Percentiles rank a stretch among this genome's conserved stretches.
Evolutionary conservation across 2,888 invertebrate species (phyloP).

Genomic region (Adelphocoris suturalis): DNA sequence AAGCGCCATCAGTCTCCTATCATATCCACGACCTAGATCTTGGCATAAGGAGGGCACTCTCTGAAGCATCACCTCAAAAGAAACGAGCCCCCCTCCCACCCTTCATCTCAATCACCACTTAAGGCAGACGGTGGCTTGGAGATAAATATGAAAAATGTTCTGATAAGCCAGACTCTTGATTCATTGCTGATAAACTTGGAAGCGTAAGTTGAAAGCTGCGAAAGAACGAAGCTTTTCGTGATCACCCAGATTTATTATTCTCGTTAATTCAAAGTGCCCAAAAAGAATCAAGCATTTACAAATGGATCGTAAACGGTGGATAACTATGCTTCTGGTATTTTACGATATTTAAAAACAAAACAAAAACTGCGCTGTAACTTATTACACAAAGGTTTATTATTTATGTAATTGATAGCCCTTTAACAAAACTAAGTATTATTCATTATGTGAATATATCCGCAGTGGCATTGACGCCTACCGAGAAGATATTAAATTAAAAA

Average conservation of each 20-base stretch:
- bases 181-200: conserved; percentile 65
- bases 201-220: conserved; percentile 25
- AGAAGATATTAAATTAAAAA: no score
- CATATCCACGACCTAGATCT: conserved; percentile 24
- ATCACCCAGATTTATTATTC: conserved; percentile 35
- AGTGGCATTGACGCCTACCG: no score
- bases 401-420: no score
- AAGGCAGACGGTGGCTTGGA: conserved; percentile 16
- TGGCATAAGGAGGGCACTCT: not conserved
- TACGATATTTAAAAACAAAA: no score
- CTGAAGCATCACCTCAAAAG: conserved; percentile 37
- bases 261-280: conserved; percentile 26
- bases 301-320: not conserved
- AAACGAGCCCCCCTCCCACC: conserved; percentile 9
- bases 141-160: conserved; percentile 68
- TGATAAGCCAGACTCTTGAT: conserved; percentile 63
- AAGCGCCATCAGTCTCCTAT: conserved; percentile 14
- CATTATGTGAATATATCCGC: no score
- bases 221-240: conserved; percentile 36
- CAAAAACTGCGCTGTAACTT: no score
- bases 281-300: not conserved
- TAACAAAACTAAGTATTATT: no score
- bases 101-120: conserved; percentile 43
- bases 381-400: no score
- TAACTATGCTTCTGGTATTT: not conserved